Base-by-base conservation (phyloP, 2,113 vertebrate genomes). In the Callaeas wilsoni region DNA sequence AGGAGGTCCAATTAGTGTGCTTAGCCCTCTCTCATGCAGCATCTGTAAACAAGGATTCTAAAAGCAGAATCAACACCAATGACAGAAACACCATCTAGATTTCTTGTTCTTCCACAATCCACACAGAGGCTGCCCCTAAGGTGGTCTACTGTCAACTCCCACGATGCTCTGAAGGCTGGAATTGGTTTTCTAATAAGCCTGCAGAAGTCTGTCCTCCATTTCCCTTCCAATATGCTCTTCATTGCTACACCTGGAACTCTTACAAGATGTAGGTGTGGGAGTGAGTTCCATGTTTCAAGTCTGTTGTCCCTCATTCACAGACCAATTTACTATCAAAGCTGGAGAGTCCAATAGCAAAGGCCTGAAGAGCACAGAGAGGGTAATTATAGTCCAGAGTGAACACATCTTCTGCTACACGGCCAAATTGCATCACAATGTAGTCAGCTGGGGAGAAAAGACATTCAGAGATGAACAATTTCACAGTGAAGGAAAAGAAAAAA, bases 401-500 rank as follows among this genome's bases (percentile, higher is more conserved):
- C 85, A 99, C 97, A 57, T 99, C 99, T 49, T 99, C 99, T 5
- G 99, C 99, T 87, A 99, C 98, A 33, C 99, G 97, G 32, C 99
- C 99, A 50, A 99, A 99, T 98, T 99, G 99, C 99, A 99, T 99
- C 85, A 99, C 99, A 3, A 99, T 99, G 97, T 99, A 99, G 93
- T 99, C 99, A 15, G 98, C 99, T 99, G 88, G 65, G 63, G 60
- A 92, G 23, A 83, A 89, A 82, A 92, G 32, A 86, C 55, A 78
- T 35, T 50, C 32, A 90, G 44, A 86, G 49, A 68, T 19, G 0
- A 77, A 46, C 27, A n/a, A 46, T 56, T 89, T 67, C 50, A 74
- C 7, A 74, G 49, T 18, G 10, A 90, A 52, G n/a, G 27, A 86
- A 78, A 87, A 16, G 7, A 49, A 70, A 53, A 56, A 17, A 35